These are phyloP conservation scores for Hystrix cristata DNA, from an alignment of 2,113 vertebrate species.

Conservation along the genomic window DNA sequence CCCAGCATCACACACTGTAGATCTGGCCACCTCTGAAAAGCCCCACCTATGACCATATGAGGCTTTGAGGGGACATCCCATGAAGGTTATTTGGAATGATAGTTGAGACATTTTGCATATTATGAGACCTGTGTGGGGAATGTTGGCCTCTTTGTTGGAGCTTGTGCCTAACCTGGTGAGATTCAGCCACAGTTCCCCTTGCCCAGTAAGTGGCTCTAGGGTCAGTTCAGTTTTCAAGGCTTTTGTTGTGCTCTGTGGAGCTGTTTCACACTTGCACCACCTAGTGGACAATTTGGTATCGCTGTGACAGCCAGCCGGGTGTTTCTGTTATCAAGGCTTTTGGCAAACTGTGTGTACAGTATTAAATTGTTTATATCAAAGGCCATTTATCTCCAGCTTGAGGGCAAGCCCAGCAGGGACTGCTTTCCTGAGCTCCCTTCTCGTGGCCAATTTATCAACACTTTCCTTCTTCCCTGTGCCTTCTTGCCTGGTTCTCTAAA, in stretches of 20 bases:
- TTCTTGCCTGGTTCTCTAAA: background rate
- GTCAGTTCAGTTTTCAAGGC: background rate
- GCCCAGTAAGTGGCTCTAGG: background rate
- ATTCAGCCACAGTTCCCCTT: background rate
- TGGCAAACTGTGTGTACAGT: background rate
- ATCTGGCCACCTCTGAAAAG: background rate
- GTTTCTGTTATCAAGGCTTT: background rate
- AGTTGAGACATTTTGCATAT: background rate
- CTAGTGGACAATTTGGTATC: background rate
- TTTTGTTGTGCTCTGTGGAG: background rate
- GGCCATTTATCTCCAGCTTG: too few species aligned
- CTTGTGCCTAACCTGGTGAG: background rate
- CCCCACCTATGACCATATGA: background rate
- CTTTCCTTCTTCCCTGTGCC: background rate
- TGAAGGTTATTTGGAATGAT: background rate
- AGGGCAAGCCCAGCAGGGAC: background rate
- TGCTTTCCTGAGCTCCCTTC: background rate
- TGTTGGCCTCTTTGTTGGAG: background rate
- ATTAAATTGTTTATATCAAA: background rate
- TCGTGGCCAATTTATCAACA: background rate
- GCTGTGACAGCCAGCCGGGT: accelerated
- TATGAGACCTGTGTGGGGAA: background rate
- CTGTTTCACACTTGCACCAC: background rate
- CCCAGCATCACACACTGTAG: background rate
- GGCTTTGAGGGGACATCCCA: background rate